These are phyloP conservation scores for Vollenhovia emeryi DNA, from an alignment of 1,140 invertebrate genomes.

Conservation along the genomic window DNA sequence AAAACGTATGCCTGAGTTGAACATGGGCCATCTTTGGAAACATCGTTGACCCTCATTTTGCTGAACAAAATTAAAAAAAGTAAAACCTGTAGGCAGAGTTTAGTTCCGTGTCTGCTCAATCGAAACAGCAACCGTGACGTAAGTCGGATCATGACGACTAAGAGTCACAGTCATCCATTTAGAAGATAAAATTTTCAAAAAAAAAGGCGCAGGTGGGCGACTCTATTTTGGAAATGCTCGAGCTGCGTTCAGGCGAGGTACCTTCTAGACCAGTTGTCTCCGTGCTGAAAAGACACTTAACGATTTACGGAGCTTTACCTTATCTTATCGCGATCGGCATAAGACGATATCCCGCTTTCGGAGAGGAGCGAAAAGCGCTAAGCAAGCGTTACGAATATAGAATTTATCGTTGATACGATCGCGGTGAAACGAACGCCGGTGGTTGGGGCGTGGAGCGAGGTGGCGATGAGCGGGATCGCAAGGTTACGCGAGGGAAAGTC, in stretches of 20 bases:
- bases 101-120: not conserved
- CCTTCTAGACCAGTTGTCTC: not conserved
- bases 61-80: not conserved
- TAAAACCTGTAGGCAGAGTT: not conserved
- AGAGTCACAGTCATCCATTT: not conserved
- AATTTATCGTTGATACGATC: slow-evolving; percentile 10
- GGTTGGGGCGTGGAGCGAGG: not conserved
- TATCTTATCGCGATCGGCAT: slow-evolving; percentile 3
- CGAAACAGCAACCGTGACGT: not conserved
- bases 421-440: slow-evolving; percentile 5
- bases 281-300: not conserved
- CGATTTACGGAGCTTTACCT: not conserved
- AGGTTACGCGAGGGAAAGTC: slow-evolving; percentile 74
- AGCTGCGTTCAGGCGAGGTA: not conserved
- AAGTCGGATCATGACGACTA: not conserved
- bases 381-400: not conserved
- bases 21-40: not conserved
- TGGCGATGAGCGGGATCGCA: slow-evolving; percentile 59
- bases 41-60: not conserved
- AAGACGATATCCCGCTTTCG: not conserved
- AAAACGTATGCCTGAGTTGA: not conserved
- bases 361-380: not conserved
- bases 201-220: not conserved
- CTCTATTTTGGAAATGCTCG: not conserved
- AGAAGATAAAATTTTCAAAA: not conserved